Evolutionary conservation across 2,113 vertebrate species (phyloP).

Genomic region (Trogon melanurus): DNA sequence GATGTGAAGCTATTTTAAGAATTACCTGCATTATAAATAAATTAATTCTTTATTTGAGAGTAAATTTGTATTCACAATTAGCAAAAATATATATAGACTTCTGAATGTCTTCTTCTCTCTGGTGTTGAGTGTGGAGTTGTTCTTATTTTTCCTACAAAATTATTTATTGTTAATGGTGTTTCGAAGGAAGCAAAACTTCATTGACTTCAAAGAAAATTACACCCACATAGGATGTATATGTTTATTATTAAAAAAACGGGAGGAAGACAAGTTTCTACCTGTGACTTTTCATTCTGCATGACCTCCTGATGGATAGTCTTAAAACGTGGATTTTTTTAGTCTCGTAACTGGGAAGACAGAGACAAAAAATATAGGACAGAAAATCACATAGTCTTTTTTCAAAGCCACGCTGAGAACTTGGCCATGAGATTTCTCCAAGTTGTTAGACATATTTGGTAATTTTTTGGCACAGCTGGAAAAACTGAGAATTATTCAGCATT

Average conservation of each 20-base stretch:
- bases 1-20: background rate
- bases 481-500: background rate
- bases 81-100: background rate
- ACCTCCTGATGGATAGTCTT: background rate
- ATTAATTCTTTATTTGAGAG: background rate
- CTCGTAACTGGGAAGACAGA: background rate
- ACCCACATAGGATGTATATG: background rate
- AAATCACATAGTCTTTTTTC: background rate
- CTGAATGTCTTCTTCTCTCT: background rate
- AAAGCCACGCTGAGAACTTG: background rate
- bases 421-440: background rate
- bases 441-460: background rate
- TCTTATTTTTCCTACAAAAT: background rate
- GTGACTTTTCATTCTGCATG: background rate
- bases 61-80: background rate
- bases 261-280: background rate
- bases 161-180: background rate
- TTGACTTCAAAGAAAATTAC: background rate
- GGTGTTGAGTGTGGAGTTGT: background rate
- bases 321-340: background rate
- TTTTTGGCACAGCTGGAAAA: background rate
- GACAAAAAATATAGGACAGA: background rate
- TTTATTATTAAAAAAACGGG: background rate
- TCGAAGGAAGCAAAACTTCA: background rate
- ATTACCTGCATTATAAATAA: background rate